Percentiles rank a stretch among this genome's conserved stretches.
Conservation (phyloP, 2,888 invertebrate genomes). For the Parochlus steinenii region DNA sequence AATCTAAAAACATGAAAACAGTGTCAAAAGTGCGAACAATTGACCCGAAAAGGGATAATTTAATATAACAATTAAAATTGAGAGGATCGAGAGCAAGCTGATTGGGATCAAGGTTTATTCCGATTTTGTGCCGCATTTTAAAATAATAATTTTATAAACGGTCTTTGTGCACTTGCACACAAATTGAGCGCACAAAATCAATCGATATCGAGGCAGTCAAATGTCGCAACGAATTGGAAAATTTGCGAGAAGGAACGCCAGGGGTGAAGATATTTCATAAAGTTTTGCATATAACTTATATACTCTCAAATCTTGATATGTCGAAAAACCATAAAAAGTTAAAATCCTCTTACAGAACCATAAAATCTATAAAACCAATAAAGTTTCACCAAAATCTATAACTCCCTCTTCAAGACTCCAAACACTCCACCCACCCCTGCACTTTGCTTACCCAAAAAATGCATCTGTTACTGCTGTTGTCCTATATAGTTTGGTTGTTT, state of each 20-base stretch:
- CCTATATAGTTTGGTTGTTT: background rate
- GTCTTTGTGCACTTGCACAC: background rate
- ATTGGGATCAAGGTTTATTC: too few species aligned
- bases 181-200: background rate
- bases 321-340: background rate
- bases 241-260: too few species aligned
- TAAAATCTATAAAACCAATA: too few species aligned
- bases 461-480: background rate
- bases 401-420: conserved; percentile 1
- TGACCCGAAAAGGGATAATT: too few species aligned
- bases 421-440: too few species aligned
- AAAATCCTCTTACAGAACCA: background rate
- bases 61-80: too few species aligned
- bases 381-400: too few species aligned
- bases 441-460: conserved; percentile 1
- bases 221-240: too few species aligned
- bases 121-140: background rate
- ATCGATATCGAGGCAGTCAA: too few species aligned
- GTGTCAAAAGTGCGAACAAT: background rate
- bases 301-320: background rate
- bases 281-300: background rate
- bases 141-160: background rate
- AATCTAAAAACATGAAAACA: conserved; percentile 28
- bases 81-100: too few species aligned
- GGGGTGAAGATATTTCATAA: background rate